Base-by-base conservation (phyloP, 2,888 invertebrate species). In the Dicyrtoma fusca region DNA sequence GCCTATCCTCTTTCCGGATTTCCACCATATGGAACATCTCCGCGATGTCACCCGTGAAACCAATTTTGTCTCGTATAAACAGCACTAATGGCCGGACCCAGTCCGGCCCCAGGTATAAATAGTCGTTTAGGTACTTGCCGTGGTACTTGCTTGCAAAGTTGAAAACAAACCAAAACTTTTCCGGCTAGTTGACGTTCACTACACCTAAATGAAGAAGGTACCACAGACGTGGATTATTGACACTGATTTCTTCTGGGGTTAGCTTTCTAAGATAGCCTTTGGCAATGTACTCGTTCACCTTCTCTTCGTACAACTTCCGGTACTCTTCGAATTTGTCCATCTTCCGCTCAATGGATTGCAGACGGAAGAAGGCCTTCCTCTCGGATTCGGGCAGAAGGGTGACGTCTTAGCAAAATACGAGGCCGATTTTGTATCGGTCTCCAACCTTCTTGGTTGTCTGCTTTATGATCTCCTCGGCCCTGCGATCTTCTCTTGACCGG, bases 121-220 rank as follows among this genome's bases (percentile, higher is more conserved):
- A 19, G 42, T 77, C 73, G 71, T 79, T 79, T 1, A 77, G 64
- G n/a, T 73, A 63, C 4, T 4, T 26, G 8, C 73, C 75, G 0
- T 53, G 3, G 1, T 19, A 19, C 44, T 68, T 68, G 11, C 75
- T 75, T 2, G 77, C 71, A 0, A 74, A 75, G 57, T 79, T 75
- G 34, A 77, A 78, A 1, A 80, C 79, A 0, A 80, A 23, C 4
- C 80, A 25, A 0, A 76, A n/a, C 34, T 79, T 80, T 6, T 34
- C 64, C 0, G 80, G 76, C 47, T 80, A 78, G 19, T 77, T 77
- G 1, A 71, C 72, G 19, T 73, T 76, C 0, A 23, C 23, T 0
- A 76, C 78, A 0, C 64, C 72, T 68, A 78, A 77, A 47, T 80
- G 78, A 1, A 77, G 77, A 0, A 80, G 49, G 45, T 76, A 77